These are phyloP conservation scores for Lucilia sericata DNA, from an alignment of 1,140 invertebrate species.

Conservation along the genomic window DNA sequence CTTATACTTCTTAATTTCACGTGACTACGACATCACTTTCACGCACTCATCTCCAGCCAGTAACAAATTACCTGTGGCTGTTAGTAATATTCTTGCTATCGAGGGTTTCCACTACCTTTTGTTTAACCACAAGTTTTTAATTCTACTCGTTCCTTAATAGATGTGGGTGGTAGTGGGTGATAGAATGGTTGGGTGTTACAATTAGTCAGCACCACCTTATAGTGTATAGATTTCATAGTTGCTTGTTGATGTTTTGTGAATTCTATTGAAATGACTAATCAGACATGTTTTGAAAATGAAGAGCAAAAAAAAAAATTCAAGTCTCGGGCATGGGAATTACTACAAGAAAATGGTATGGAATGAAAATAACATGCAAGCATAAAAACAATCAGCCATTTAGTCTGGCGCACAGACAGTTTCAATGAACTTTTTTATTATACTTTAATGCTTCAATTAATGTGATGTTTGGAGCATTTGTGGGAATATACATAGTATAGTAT, in stretches of 20 bases:
- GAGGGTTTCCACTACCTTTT: neutral
- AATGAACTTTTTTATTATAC: conserved; percentile 23
- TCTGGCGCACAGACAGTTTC: conserved; percentile 19
- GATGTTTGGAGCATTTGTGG: neutral
- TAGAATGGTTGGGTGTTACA: neutral
- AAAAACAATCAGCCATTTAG: conserved; percentile 19
- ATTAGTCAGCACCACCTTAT: conserved; percentile 17
- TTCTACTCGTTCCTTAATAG: neutral
- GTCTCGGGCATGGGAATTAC: conserved; percentile 14
- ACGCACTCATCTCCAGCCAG: too few species aligned
- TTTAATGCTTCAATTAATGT: conserved; percentile 20
- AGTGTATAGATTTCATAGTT: neutral
- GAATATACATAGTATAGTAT: too few species aligned
- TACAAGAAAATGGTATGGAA: neutral
- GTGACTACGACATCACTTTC: too few species aligned
- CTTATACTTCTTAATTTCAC: too few species aligned
- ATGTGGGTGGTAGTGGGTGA: neutral
- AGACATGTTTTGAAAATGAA: neutral
- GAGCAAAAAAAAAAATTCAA: neutral
- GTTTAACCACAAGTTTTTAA: neutral
- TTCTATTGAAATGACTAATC: conserved; percentile 21
- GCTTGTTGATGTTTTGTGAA: conserved; percentile 3
- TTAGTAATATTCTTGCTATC: neutral
- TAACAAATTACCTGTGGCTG: neutral
- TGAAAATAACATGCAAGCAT: neutral